Evolutionary conservation across 2,113 vertebrate species (phyloP).

Genomic region (Pygoscelis adeliae): DNA sequence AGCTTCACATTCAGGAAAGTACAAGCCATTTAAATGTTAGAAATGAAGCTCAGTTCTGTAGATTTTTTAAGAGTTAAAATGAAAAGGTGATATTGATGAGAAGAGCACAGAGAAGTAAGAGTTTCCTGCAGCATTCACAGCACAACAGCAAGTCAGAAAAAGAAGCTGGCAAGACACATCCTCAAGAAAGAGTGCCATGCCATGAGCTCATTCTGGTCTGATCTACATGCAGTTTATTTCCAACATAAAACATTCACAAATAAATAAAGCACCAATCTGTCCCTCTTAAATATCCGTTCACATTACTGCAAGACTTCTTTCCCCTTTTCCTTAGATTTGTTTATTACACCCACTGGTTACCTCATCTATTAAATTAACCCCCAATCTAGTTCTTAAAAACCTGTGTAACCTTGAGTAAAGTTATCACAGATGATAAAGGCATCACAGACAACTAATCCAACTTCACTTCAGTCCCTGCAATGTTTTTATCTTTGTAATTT

Average conservation of each 20-base stretch:
- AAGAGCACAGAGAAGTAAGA: not conserved
- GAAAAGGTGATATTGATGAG: not conserved
- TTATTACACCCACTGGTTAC: slow-evolving; percentile 30
- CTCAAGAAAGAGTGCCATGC: not conserved
- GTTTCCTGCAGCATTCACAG: not conserved
- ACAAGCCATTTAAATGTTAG: not conserved
- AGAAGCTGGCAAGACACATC: not conserved
- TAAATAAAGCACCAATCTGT: not conserved
- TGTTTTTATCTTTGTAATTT: slow-evolving; percentile 58
- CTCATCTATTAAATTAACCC: slow-evolving; percentile 24
- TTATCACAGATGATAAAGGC: slow-evolving; percentile 44
- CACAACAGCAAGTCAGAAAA: not conserved
- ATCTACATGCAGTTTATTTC: not conserved
- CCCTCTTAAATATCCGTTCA: not conserved
- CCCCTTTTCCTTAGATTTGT: not conserved
- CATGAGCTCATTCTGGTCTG: not conserved
- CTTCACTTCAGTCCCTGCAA: slow-evolving; percentile 8
- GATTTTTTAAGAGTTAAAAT: not conserved
- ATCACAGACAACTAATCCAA: slow-evolving; percentile 49
- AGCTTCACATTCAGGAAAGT: not conserved
- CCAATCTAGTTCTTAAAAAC: slow-evolving; percentile 1
- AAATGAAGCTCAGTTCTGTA: not conserved
- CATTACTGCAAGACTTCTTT: not conserved
- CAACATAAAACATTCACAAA: slow-evolving; percentile 4
- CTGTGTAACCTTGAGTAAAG: slow-evolving; percentile 45